Base-by-base conservation (phyloP, 2,113 vertebrate genomes). In the Siphamia tubifer region DNA sequence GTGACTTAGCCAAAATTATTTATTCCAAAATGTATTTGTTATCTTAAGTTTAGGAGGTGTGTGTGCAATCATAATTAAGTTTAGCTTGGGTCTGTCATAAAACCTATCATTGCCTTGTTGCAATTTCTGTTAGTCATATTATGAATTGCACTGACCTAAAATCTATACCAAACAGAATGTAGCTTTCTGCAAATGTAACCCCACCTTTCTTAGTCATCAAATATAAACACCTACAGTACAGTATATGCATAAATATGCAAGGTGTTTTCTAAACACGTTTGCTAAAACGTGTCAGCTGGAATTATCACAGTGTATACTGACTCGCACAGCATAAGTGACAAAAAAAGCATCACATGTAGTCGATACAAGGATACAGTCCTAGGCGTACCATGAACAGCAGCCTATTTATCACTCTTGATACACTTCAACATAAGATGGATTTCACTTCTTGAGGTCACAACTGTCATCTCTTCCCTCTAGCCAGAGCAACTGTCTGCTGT, bases 351-450 rank as follows among this genome's bases (percentile, higher is more conserved):
- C 21, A 32, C 60, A 43, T 66, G 44, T 12, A 38, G 39, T 67
- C 15, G 3, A 44, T 43, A 44, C 31, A 17, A 47, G 66, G 47
- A 5, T 19, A 23, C 9, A 34, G 9, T 4, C 7, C 8, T 36
- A 23, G 10, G 21, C n/a, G 10, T 35, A 20, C 28, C 13, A 4
- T 16, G 30, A 38, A 16, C 72, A 15, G 43, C 30, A 32, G 49
- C 52, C 56, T 35, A 64, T 76, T 52, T 55, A 79, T 70, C 48
- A 66, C 11, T 66, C 51, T 20, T 12, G 11, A 60, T 66, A 21
- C 8, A 38, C 58, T 77, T 72, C 34, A 62, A 34, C 10, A 23
- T 30, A 32, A 56, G 74, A 75, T 75, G 45, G 63, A 83, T 81
- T 79, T 60, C 25, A 55, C 10, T 36, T 30, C 38, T 54, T 57